Evolutionary conservation across 2,113 vertebrate genomes (phyloP), one percentile per base, ranked within the genome.

Genomic region (Fregetta grallaria): DNA sequence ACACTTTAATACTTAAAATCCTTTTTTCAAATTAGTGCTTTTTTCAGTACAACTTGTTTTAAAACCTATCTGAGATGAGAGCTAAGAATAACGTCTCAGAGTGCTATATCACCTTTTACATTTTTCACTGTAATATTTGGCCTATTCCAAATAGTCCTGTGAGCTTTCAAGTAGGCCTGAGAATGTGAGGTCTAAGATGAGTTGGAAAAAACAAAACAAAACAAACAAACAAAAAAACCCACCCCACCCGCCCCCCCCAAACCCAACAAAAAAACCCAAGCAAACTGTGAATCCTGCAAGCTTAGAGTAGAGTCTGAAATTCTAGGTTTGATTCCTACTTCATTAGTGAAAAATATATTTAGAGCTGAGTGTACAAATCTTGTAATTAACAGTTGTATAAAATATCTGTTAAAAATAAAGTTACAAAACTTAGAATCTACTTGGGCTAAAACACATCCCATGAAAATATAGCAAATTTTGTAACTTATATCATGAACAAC

Each of bases 231-330:
- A 38, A 38, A 38, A 38, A 38, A 38, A 38, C 38, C 38, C 38
- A 38, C 38, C n/a, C n/a, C n/a, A n/a, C n/a, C n/a, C n/a, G n/a
- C n/a, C n/a, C n/a, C n/a, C n/a, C n/a, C n/a, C n/a, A n/a, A n/a
- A n/a, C n/a, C n/a, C n/a, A n/a, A n/a, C n/a, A n/a, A 56, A 56
- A 76, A 19, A 4, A 0, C 1, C 36, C 4, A 29, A 82, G 32
- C 10, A 27, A 62, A 34, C 10, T 17, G 4, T 89, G 67, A 76
- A 29, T 89, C 25, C 50, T 53, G 15, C 22, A 47, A 66, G 9
- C 49, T 92, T 56, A 23, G 34, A 68, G 19, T 38, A 2, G 12
- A 77, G 25, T 42, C 32, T 80, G 38, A 80, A 76, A 66, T 63
- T 74, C 73, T 86, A 74, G 5, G 2, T 59, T 73, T 58, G 40